Base-by-base conservation (phyloP, 2,888 invertebrate species). In the Dynastes tityus region DNA sequence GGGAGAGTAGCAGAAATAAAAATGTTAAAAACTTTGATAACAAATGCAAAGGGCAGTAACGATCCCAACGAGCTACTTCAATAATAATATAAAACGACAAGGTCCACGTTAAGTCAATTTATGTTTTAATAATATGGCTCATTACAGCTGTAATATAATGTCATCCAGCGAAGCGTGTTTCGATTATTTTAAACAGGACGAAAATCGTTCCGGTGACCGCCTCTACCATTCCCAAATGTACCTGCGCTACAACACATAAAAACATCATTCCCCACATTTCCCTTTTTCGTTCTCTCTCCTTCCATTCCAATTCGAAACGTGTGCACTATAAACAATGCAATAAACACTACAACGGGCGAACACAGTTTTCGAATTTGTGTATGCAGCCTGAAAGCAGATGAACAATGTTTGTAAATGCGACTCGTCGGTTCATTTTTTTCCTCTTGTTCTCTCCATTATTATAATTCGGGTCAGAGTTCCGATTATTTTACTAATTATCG, bases 141-240 rank as follows among this genome's bases (percentile, higher is more conserved):
- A 84, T 84, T 85, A 84, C 83, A 78, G 79, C 73, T 81, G 77
- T 80, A 80, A 84, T 82, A 82, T 81, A 83, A 82, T 81, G 83
- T 83, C 81, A 82, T 80, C 81, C 83, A 83, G 78, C 82, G 79
- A 81, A 84, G 82, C 85, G 83, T 85, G 82, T 83, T 83, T 84
- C 85, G 85, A 86, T 86, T 85, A 85, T 85, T 83, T 82, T 80
- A 77, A 80, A 84, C 84, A 83, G 83, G 16, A 83, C 81, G 82
- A 81, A 79, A 82, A 80, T 79, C 81, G 84, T 84, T 85, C 84
- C 84, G 81, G 79, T 84, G 81, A 81, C 82, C 82, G 82, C 76
- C 76, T 82, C 79, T 80, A 80, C 45, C 81, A 81, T 80, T 81
- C 82, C 83, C 83, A 27, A 49, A 68, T 68, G 51, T 68, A 68